phyloP scores from a whole-genome alignment of 1,140 invertebrate genomes.

The Cotesia glomerata region DNA sequence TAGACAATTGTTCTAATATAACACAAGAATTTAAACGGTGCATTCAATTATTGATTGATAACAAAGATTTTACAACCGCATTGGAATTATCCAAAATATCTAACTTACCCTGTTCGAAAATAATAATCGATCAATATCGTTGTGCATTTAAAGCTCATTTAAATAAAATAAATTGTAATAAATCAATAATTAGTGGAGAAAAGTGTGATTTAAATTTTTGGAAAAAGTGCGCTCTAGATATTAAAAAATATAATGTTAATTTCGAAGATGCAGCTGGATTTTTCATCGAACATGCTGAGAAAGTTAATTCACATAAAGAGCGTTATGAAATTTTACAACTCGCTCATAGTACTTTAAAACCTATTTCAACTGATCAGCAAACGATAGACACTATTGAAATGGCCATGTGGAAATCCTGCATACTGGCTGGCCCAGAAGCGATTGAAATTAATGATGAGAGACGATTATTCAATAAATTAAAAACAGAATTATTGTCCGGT shows the following conservation, averaged over 20 bases:
- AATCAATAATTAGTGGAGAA: slow-evolving; percentile 43
- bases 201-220: slow-evolving; percentile 63
- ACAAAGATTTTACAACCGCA: slow-evolving; percentile 65
- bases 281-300: slow-evolving; percentile 62
- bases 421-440: slow-evolving; percentile 51
- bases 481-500: slow-evolving; percentile 52
- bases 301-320: slow-evolving; percentile 55
- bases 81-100: slow-evolving; percentile 65
- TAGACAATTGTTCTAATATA: slow-evolving; percentile 44
- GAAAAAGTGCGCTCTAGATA: slow-evolving; percentile 65
- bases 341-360: slow-evolving; percentile 49
- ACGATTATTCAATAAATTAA: slow-evolving; percentile 48
- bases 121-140: slow-evolving; percentile 50
- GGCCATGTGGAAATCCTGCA: slow-evolving; percentile 59
- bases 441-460: slow-evolving; percentile 43
- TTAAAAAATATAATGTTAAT: slow-evolving; percentile 64
- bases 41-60: slow-evolving; percentile 61
- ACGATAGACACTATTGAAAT: slow-evolving; percentile 51
- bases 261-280: slow-evolving; percentile 65
- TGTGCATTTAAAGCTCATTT: slow-evolving; percentile 41
- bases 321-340: slow-evolving; percentile 54
- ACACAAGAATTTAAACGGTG: slow-evolving; percentile 58
- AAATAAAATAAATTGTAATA: not conserved
- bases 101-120: slow-evolving; percentile 52
- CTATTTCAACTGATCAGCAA: slow-evolving; percentile 45